phyloP scores from a whole-genome alignment of 2,113 vertebrate species.

The Morone saxatilis region DNA sequence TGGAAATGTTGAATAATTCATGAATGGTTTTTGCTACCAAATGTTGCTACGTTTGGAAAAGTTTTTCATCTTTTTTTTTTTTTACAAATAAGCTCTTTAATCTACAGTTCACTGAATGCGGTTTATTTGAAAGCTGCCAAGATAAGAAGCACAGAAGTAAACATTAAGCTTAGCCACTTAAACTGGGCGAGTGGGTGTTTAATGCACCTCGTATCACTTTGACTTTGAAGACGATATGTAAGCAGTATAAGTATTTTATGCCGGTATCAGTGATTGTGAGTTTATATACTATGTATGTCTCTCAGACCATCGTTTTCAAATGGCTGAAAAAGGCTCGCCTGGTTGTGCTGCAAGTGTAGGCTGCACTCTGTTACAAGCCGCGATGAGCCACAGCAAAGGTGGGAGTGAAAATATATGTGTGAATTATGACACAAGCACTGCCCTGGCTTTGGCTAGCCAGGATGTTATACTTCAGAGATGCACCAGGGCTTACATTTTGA shows the following conservation, averaged over 20 bases:
- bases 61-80: not conserved
- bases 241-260: constrained; percentile 3
- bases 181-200: constrained; percentile 8
- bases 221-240: not conserved
- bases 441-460: constrained; percentile 51
- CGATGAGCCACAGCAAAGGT: constrained; percentile 76
- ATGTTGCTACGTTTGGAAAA: not conserved
- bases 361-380: constrained; percentile 66
- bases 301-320: constrained; percentile 31
- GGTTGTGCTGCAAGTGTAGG: constrained; percentile 67
- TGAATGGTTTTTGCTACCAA: too few relatives aligned
- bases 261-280: not conserved
- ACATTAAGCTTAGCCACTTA: constrained; percentile 42
- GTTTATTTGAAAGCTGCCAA: constrained; percentile 16
- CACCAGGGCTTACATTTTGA: constrained; percentile 11
- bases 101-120: constrained; percentile 3
- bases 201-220: constrained; percentile 18
- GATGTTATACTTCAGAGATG: constrained; percentile 40
- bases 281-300: constrained; percentile 18
- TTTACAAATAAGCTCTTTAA: constrained; percentile 7
- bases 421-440: constrained; percentile 72
- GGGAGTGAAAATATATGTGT: constrained; percentile 77
- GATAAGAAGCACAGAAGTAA: constrained; percentile 49
- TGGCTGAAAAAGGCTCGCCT: constrained; percentile 65
- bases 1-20: not conserved